Base-by-base conservation (phyloP, 2,113 vertebrate species). In the Passerina amoena region DNA sequence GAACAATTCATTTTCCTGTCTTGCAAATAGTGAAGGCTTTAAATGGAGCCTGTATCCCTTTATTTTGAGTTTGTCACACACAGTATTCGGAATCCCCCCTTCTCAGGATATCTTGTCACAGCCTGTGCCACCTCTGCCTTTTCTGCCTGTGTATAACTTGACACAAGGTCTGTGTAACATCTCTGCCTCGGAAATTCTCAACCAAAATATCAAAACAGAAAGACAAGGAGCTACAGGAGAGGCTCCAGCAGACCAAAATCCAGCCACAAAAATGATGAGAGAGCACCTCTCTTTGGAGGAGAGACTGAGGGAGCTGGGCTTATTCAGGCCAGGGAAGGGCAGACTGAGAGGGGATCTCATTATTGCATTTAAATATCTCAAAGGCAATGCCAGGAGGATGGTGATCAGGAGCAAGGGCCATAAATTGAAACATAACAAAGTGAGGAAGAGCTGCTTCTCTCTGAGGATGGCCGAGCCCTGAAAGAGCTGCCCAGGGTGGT, bases 101-200 rank as follows among this genome's bases (percentile, higher is more conserved):
- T 38, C 40, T 68, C 25, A 53, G 37, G 16, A 9, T 73, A 17
- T 33, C 25, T 68, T 71, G 12, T 22, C 4, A 10, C 16, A 17
- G 9, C 0, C 0, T 5, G 42, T 18, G 17, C 14, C 6, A n/a
- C 21, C 48, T 40, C 10, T 24, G 10, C 30, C 40, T 84, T 82
- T 82, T 77, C 18, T 82, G 1, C 28, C 23, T 66, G 9, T 45
- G 27, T 50, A 4, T 42, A 24, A 33, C 14, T 42, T 63, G 27
- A 27, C 23, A 51, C 10, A 57, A 53, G 25, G 8, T 40, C 22
- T 37, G 10, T 64, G 22, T 37, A 71, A 33, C 16, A 27, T 10
- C 27, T 87, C 28, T 86, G 40, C 12, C 35, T 42, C 0, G 0
- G 40, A 57, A 86, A 6, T 81, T 81, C 38, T 56, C 11, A 75